Evolutionary conservation across 2,888 invertebrate genomes (phyloP).

Genomic region (Ganaspis brasiliensis): DNA sequence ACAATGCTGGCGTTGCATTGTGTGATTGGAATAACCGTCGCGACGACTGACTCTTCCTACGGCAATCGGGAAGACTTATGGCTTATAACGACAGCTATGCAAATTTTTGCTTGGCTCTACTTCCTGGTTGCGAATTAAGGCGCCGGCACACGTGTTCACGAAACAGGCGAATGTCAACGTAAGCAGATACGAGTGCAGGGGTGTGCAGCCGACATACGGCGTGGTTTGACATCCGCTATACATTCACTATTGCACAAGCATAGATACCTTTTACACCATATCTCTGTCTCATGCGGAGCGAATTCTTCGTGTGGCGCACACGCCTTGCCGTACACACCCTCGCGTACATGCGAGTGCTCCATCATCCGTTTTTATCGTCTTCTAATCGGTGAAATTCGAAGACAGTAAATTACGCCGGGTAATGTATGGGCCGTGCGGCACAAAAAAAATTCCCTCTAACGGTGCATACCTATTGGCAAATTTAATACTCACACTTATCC

Average conservation of each 20-base stretch:
- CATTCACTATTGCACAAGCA: slow-evolving; percentile 80
- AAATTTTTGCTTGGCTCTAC: slow-evolving; percentile 46
- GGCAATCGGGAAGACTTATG: slow-evolving; percentile 23
- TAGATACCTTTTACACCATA: slow-evolving; percentile 74
- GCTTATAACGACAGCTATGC: slow-evolving; percentile 42
- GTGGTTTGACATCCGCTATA: slow-evolving; percentile 80
- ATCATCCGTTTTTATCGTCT: slow-evolving; percentile 57
- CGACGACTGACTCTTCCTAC: slow-evolving; percentile 9
- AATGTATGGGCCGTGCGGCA: slow-evolving; percentile 29
- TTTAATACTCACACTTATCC: slow-evolving; percentile 12
- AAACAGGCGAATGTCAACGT: slow-evolving; percentile 69
- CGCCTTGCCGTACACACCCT: slow-evolving; percentile 78
- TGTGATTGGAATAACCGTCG: neutral
- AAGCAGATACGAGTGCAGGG: slow-evolving; percentile 65
- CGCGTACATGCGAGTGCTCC: slow-evolving; percentile 66
- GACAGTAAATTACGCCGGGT: slow-evolving; percentile 54
- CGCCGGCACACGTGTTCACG: slow-evolving; percentile 60
- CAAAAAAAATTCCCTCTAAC: slow-evolving; percentile 10
- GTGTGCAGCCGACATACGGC: slow-evolving; percentile 68
- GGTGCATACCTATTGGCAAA: slow-evolving; percentile 8
- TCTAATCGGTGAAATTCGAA: slow-evolving; percentile 61
- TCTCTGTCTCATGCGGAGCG: slow-evolving; percentile 73
- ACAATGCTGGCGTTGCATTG: slow-evolving; percentile 5
- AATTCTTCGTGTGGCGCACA: slow-evolving; percentile 76
- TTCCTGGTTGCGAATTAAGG: slow-evolving; percentile 66